phyloP scores from a whole-genome alignment of 2,797 vertebrate species.

The Sebastes vulpes region DNA sequence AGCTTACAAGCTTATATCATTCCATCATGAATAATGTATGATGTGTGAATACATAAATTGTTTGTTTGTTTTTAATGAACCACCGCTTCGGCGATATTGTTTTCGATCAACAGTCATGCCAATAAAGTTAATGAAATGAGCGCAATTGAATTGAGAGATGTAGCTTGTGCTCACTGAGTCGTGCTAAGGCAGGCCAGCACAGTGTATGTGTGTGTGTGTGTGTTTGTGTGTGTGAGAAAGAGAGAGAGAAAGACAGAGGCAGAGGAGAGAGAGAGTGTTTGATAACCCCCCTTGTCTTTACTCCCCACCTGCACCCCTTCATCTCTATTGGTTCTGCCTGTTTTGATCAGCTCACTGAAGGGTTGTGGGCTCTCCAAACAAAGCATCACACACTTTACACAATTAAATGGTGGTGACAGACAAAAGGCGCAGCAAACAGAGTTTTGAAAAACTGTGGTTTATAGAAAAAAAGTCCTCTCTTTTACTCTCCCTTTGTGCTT shows the following conservation, averaged over 20 bases:
- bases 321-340: constrained; percentile 43
- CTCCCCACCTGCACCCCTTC: constrained; percentile 32
- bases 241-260: background rate
- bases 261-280: constrained; percentile 6
- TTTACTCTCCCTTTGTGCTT: constrained; percentile 6
- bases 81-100: background rate
- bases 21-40: background rate
- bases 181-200: background rate
- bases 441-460: constrained; percentile 1
- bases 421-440: constrained; percentile 39
- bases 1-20: background rate
- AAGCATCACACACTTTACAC: constrained; percentile 27
- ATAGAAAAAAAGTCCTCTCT: constrained; percentile 1
- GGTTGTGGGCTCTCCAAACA: constrained; percentile 12
- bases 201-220: background rate
- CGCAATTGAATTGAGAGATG: background rate
- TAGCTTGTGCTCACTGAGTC: background rate
- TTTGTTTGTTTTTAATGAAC: constrained; percentile 16
- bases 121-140: constrained; percentile 32
- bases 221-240: background rate
- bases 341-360: constrained; percentile 45
- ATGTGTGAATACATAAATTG: background rate
- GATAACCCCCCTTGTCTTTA: constrained; percentile 35
- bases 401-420: constrained; percentile 42
- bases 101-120: constrained; percentile 1